These are phyloP conservation scores for Sipha flava DNA, from an alignment of 1,140 invertebrate genomes.

Conservation along the genomic window DNA sequence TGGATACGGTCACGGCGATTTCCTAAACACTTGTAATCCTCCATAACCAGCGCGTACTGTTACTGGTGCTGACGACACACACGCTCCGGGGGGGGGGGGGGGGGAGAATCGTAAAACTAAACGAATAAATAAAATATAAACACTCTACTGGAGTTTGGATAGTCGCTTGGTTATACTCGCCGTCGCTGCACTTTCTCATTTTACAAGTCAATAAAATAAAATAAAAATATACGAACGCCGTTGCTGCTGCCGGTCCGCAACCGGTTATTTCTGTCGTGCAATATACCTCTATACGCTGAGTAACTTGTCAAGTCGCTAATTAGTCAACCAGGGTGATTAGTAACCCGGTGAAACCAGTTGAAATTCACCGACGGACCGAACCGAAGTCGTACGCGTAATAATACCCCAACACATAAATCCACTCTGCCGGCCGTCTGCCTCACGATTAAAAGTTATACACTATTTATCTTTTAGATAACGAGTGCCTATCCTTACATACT, in stretches of 20 bases:
- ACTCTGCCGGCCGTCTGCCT: not conserved
- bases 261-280: not conserved
- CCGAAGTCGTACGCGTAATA: not conserved
- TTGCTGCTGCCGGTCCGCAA: not conserved
- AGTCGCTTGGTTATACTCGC: not conserved
- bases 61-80: not conserved
- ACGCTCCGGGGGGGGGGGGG: too few relatives aligned
- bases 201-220: conserved; percentile 30
- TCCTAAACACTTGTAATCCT: not conserved
- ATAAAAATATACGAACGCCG: not conserved
- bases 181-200: conserved; percentile 6
- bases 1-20: not conserved
- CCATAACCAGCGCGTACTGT: not conserved
- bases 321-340: conserved; percentile 21
- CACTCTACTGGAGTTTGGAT: not conserved
- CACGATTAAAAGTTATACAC: not conserved
- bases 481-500: not conserved
- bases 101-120: not conserved
- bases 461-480: too few relatives aligned
- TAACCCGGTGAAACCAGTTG: not conserved
- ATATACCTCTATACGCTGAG: not conserved
- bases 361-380: not conserved
- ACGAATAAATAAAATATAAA: not conserved
- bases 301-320: conserved; percentile 29
- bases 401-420: not conserved